These are phyloP conservation scores for Tachina lurida DNA, from an alignment of 2,888 invertebrate genomes.

Conservation along the genomic window DNA sequence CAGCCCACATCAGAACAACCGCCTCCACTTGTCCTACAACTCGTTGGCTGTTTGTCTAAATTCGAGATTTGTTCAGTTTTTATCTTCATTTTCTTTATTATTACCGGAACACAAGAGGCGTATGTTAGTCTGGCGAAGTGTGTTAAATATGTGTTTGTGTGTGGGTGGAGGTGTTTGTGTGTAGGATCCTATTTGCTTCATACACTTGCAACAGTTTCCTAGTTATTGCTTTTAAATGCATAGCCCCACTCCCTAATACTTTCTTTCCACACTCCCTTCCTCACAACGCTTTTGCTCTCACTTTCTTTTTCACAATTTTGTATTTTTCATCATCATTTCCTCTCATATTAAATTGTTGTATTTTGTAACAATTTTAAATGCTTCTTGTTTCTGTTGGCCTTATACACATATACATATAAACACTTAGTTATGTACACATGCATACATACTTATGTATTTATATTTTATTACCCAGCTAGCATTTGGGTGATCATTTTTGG, in stretches of 20 bases:
- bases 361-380: constrained; percentile 26
- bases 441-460: too few relatives aligned
- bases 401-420: neutral
- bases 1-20: constrained; percentile 47
- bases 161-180: constrained; percentile 12
- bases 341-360: constrained; percentile 38
- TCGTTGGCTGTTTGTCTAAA: constrained; percentile 35
- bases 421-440: too few relatives aligned
- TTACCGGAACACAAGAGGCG: constrained; percentile 47
- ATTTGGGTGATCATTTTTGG: too few relatives aligned
- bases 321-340: constrained; percentile 50
- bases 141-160: neutral
- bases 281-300: neutral
- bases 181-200: constrained; percentile 16
- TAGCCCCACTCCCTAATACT: neutral
- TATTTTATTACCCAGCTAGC: too few relatives aligned
- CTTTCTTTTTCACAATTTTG: constrained; percentile 4
- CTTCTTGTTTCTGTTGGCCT: constrained; percentile 48
- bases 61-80: constrained; percentile 29
- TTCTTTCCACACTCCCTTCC: too few relatives aligned
- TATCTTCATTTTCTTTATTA: constrained; percentile 24
- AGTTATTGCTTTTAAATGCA: constrained; percentile 18
- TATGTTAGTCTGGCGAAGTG: constrained; percentile 34
- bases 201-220: constrained; percentile 67
- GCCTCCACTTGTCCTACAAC: constrained; percentile 49